Conservation (phyloP, 2,113 vertebrate genomes). For the Sciurus niger region DNA sequence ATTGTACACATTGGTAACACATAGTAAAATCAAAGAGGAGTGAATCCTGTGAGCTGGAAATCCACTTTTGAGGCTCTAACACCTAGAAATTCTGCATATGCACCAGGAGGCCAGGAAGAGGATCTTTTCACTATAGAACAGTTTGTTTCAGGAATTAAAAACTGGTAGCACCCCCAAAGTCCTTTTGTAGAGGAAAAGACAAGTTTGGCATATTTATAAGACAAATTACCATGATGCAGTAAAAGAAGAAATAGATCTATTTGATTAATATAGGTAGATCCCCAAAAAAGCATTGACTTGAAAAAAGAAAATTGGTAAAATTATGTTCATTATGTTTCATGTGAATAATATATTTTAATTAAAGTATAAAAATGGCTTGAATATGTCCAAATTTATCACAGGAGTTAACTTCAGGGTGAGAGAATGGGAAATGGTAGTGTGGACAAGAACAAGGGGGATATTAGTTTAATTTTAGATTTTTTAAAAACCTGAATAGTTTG, state of each 20-base stretch:
- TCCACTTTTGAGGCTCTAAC: background rate
- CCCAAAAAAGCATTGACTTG: background rate
- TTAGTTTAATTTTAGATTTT: background rate
- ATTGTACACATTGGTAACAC: background rate
- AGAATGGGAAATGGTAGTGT: background rate
- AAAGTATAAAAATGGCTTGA: background rate
- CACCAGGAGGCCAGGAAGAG: background rate
- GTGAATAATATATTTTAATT: background rate
- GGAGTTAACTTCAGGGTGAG: background rate
- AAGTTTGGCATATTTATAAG: conserved; percentile 27
- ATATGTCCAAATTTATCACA: background rate
- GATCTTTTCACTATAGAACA: background rate
- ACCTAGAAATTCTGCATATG: background rate
- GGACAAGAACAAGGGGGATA: background rate
- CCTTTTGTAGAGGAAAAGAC: background rate
- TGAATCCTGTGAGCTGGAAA: background rate
- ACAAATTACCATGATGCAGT: background rate
- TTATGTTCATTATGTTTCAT: background rate
- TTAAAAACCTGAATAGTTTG: background rate
- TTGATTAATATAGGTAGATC: background rate
- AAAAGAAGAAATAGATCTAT: background rate
- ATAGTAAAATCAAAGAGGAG: background rate
- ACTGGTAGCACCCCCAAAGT: background rate
- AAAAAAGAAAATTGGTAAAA: background rate
- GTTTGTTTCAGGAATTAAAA: background rate